Conservation (phyloP, 2,797 vertebrate genomes). For the Clarias platycephalus region DNA sequence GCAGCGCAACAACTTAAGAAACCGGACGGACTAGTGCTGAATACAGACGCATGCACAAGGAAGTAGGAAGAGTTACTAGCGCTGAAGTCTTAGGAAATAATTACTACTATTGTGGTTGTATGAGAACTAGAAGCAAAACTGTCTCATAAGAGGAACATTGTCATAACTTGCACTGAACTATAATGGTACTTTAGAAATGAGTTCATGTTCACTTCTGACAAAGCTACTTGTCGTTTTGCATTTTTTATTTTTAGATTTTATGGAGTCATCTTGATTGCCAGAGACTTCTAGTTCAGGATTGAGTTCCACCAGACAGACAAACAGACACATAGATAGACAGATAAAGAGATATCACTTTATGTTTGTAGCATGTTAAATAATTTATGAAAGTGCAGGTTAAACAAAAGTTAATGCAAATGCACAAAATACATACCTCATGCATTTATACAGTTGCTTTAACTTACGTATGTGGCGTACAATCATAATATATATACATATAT, state of each 20-base stretch:
- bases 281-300: not conserved
- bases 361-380: not conserved
- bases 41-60: constrained; percentile 16
- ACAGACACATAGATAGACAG: not conserved
- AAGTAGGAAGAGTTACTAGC: constrained; percentile 31
- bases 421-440: too few relatives aligned
- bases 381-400: not conserved
- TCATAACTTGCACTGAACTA: not conserved
- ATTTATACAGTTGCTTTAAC: too few relatives aligned
- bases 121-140: not conserved
- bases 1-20: constrained; percentile 28
- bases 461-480: too few relatives aligned
- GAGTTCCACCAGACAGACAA: not conserved
- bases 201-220: not conserved
- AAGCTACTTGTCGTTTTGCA: not conserved
- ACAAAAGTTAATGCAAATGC: not conserved
- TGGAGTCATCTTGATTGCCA: not conserved
- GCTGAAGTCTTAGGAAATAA: not conserved
- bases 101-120: not conserved
- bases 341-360: not conserved
- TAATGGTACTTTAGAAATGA: not conserved
- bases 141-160: not conserved
- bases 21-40: constrained; percentile 45
- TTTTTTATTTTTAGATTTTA: not conserved
- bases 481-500: too few relatives aligned